phyloP scores from a whole-genome alignment of 2,888 invertebrate genomes.

The Aproaerema taeniolella region DNA sequence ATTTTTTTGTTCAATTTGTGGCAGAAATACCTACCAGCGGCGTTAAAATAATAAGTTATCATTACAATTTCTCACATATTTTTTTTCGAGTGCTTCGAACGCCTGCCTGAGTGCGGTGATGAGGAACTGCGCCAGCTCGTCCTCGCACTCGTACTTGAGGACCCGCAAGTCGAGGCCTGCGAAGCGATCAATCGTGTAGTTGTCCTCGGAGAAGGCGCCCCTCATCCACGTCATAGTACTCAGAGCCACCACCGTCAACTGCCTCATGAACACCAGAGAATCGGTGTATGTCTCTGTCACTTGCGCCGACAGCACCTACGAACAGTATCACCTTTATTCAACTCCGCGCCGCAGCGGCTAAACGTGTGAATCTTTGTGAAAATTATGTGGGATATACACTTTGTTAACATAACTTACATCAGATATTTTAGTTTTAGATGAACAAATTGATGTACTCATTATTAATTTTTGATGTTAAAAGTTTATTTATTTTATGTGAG shows the following conservation, averaged over 20 bases:
- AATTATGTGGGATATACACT: constrained; percentile 13
- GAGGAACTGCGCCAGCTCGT: constrained; percentile 53
- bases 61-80: constrained; percentile 49
- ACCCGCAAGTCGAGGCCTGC: constrained; percentile 43
- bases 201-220: constrained; percentile 46
- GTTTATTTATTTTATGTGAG: too few relatives aligned
- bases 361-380: too few relatives aligned
- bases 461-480: too few relatives aligned
- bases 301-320: too few relatives aligned
- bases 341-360: constrained; percentile 45
- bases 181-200: constrained; percentile 41
- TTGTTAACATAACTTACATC: too few relatives aligned
- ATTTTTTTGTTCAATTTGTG: too few relatives aligned
- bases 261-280: constrained; percentile 60
- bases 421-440: too few relatives aligned
- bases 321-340: constrained; percentile 50
- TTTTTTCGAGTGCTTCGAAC: constrained; percentile 63
- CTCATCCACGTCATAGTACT: constrained; percentile 55
- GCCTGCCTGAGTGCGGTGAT: constrained; percentile 47
- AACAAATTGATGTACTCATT: too few relatives aligned
- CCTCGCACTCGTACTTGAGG: constrained; percentile 47
- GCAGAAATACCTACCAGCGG: too few relatives aligned
- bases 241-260: constrained; percentile 50
- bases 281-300: constrained; percentile 52
- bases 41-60: background rate